These are phyloP conservation scores for Scaptomyza tumidula DNA, from an alignment of 2,888 invertebrate species.

Conservation along the genomic window DNA sequence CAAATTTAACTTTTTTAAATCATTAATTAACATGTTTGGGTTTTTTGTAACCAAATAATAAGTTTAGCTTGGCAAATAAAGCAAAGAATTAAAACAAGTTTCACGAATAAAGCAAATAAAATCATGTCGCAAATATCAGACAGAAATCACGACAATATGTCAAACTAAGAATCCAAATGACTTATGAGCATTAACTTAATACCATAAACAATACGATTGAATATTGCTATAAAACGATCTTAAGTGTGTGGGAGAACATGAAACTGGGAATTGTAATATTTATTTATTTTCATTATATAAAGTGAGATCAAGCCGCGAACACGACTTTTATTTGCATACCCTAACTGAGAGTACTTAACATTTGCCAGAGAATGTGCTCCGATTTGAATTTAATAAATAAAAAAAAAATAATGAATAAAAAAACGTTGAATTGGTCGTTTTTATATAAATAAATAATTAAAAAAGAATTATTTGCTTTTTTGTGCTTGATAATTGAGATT, in stretches of 20 bases:
- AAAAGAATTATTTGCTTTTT: no score
- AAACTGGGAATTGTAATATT: constrained; percentile 11
- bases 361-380: not conserved
- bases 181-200: constrained; percentile 1
- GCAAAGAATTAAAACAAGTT: constrained; percentile 41
- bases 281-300: constrained; percentile 14
- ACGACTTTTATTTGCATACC: constrained; percentile 35
- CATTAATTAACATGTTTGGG: not conserved
- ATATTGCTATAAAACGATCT: no score
- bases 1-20: not conserved
- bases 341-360: not conserved
- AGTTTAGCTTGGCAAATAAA: constrained; percentile 10
- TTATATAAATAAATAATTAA: no score
- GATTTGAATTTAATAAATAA: no score
- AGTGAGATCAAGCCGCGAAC: constrained; percentile 12
- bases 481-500: no score
- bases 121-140: constrained; percentile 14
- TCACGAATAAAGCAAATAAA: constrained; percentile 14
- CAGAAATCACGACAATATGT: constrained; percentile 29
- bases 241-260: not conserved
- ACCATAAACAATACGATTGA: not conserved
- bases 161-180: constrained; percentile 15
- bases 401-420: no score
- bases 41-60: constrained; percentile 24
- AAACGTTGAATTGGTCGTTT: no score